phyloP scores from a whole-genome alignment of 2,113 vertebrate genomes.

The Ondatra zibethicus region DNA sequence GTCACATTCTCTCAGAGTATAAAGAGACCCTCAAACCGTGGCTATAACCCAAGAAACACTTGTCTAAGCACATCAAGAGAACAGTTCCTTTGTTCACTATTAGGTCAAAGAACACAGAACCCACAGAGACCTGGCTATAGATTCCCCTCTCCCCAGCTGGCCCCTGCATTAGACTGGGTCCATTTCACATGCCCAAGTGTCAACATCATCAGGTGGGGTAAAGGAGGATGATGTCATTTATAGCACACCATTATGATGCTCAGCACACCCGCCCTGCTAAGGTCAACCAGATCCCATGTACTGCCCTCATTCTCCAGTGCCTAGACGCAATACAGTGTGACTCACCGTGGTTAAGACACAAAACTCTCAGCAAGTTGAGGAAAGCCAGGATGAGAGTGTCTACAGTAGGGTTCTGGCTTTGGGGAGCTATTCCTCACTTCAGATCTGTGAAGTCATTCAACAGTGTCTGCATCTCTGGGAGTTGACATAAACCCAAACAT shows the following conservation, averaged over 20 bases:
- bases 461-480: background rate
- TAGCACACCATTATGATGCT: background rate
- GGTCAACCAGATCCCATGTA: background rate
- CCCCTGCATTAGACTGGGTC: accelerated
- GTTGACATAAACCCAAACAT: background rate
- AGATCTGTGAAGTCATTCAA: background rate
- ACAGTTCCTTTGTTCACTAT: background rate
- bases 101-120: background rate
- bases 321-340: background rate
- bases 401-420: background rate
- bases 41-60: background rate
- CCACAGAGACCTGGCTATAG: background rate
- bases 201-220: too few relatives aligned
- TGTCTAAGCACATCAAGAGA: background rate
- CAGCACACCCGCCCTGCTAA: background rate
- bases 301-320: background rate
- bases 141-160: background rate
- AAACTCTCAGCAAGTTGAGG: background rate
- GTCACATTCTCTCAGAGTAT: background rate
- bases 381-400: background rate
- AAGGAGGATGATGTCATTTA: background rate
- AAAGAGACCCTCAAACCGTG: background rate
- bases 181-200: background rate
- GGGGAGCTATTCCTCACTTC: background rate
- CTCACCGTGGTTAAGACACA: background rate